Evolutionary conservation across 2,113 vertebrate genomes (phyloP).

Genomic region (Carassius gibelio): DNA sequence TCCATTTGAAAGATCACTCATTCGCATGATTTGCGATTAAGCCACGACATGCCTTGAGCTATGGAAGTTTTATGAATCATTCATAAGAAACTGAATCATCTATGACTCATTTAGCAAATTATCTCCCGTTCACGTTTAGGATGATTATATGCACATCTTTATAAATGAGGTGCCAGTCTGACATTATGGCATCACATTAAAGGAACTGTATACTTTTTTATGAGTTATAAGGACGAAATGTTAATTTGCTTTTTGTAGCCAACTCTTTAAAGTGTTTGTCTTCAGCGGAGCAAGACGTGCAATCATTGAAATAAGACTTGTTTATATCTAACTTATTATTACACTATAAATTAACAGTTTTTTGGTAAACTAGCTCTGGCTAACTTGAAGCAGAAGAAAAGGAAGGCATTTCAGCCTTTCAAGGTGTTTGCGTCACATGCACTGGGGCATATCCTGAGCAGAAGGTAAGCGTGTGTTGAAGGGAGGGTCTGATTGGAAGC

Average conservation of each 20-base stretch:
- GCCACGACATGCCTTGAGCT: background rate
- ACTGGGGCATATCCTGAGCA: background rate
- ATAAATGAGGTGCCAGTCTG: background rate
- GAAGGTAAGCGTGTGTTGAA: background rate
- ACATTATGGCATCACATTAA: background rate
- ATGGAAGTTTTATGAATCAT: background rate
- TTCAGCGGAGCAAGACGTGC: background rate
- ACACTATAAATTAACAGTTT: no score
- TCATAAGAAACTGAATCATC: background rate
- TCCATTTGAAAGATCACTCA: background rate
- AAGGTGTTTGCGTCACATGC: background rate
- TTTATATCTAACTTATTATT: background rate
- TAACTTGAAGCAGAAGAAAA: no score
- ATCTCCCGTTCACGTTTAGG: background rate
- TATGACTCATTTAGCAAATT: background rate
- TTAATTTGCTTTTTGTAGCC: background rate
- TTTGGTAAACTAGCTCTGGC: no score
- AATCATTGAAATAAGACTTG: background rate
- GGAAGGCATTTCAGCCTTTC: background rate
- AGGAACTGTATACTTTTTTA: background rate
- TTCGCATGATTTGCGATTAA: background rate
- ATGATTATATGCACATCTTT: background rate
- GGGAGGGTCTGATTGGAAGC: slow-evolving; percentile 9
- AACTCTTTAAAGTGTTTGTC: background rate
- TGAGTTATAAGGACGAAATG: background rate